These are phyloP conservation scores for Coleophora flavipennella DNA, from an alignment of 2,888 invertebrate genomes.

Conservation along the genomic window DNA sequence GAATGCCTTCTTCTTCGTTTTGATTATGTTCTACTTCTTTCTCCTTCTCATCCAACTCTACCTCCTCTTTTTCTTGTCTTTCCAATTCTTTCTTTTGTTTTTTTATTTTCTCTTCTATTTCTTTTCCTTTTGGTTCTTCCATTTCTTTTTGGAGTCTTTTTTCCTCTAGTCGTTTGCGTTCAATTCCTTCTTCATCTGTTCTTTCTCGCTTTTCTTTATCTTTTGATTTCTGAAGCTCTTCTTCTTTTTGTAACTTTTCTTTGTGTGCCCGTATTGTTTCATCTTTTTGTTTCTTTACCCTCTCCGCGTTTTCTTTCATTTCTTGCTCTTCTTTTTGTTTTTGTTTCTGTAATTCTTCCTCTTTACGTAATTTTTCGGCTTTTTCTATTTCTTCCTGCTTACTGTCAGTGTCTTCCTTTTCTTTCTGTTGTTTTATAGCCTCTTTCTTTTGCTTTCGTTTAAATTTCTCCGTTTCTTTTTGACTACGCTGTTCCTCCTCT, in stretches of 20 bases:
- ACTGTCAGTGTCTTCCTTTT: constrained; percentile 5
- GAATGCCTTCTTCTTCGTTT: constrained; percentile 6
- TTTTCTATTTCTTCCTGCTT: constrained; percentile 3
- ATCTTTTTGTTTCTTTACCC: constrained; percentile 6
- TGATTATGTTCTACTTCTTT: constrained; percentile 2
- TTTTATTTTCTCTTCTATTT: constrained; percentile 1
- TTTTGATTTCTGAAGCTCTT: constrained; percentile 7
- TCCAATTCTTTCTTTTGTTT: background rate
- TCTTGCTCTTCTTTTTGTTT: constrained; percentile 6
- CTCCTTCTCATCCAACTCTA: background rate
- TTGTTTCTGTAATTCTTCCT: constrained; percentile 11
- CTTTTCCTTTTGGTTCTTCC: constrained; percentile 3
- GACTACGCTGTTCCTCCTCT: constrained; percentile 11
- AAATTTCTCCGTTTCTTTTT: constrained; percentile 5
- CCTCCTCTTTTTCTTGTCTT: background rate
- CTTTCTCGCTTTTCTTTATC: constrained; percentile 12
- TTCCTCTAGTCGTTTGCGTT: background rate
- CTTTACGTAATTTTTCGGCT: constrained; percentile 8
- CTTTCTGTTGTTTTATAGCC: constrained; percentile 11
- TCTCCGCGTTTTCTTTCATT: constrained; percentile 11
- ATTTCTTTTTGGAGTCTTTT: constrained; percentile 4
- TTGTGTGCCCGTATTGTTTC: too few species aligned
- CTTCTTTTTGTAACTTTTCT: background rate
- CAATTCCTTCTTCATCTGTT: constrained; percentile 7
- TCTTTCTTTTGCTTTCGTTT: constrained; percentile 11